Base-by-base conservation (phyloP, 2,113 vertebrate genomes). In the Hipposideros armiger region DNA sequence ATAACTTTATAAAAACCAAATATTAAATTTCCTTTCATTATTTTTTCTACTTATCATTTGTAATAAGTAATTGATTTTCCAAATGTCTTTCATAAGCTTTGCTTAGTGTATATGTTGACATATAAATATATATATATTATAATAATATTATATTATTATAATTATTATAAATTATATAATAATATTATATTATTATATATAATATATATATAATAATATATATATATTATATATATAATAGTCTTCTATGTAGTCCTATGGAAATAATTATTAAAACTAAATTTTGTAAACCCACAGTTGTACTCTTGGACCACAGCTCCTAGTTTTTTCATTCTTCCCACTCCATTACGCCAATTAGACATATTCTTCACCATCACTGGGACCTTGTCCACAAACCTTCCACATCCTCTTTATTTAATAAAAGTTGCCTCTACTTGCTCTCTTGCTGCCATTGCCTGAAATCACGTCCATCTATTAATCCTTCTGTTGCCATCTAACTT, bases 1-100 rank as follows among this genome's bases (percentile, higher is more conserved):
- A 74, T 52, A 62, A 91, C n/a, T 87, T 96, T 91, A 83, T 70
- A 95, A 67, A 91, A 11, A 67, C 26, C 85, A 69, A 56, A 95
- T 32, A 74, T 32, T 92, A 54, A 94, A 86, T 58, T 80, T 5
- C 1, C 17, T 88, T 95, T 32, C 28, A 42, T 92, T 88, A 30
- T 74, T 69, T 87, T 45, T 62, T 73, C 58, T 84, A 36, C 2
- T 85, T 30, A 78, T 82, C 94, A 17, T 93, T 90, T 80, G 16
- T 40, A 81, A 87, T 81, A 15, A 90, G 28, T 62, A 20, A 9
- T 56, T 93, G 50, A 72, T 78, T 89, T 84, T 95, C 64, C 87
- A 89, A 73, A 40, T 81, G 89, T 5, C 2, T 77, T 96, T 89
- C 32, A 56, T 52, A 77, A 22, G 22, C 11, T 54, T 77, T 24